Conservation (phyloP, 2,797 vertebrate genomes). For the Pogonophryne albipinna region DNA sequence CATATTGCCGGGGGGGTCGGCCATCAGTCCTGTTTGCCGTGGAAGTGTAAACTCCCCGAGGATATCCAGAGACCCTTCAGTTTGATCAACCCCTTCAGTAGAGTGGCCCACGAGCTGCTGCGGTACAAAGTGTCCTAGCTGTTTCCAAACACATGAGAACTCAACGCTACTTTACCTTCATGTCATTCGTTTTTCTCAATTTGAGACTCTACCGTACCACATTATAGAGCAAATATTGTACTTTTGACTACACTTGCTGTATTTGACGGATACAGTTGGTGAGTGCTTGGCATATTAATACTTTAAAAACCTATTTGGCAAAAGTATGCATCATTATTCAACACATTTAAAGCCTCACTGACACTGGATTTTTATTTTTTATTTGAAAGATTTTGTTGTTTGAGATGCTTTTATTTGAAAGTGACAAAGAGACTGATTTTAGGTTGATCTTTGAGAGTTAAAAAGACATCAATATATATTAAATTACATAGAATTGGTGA, state of each 20-base stretch:
- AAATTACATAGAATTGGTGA: not conserved
- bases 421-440: too few species aligned
- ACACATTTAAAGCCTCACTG: not conserved
- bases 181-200: not conserved
- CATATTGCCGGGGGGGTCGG: constrained; percentile 77
- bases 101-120: constrained; percentile 7
- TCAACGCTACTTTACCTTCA: not conserved
- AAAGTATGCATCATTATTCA: not conserved
- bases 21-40: constrained; percentile 79
- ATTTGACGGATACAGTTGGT: not conserved
- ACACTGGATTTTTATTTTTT: not conserved
- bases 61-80: constrained; percentile 63
- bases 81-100: constrained; percentile 61
- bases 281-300: not conserved
- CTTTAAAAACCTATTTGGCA: not conserved
- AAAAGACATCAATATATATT: not conserved
- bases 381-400: too few species aligned
- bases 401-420: too few species aligned
- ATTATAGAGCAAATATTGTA: not conserved
- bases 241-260: not conserved
- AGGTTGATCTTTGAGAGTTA: not conserved
- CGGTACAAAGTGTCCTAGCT: constrained; percentile 3
- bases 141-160: not conserved
- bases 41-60: constrained; percentile 72
- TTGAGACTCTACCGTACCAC: not conserved